Percentiles rank a stretch among this genome's conserved stretches.
phyloP scores from a whole-genome alignment of 2,797 vertebrate genomes.

The Sternarchorhynchus goeldii region DNA sequence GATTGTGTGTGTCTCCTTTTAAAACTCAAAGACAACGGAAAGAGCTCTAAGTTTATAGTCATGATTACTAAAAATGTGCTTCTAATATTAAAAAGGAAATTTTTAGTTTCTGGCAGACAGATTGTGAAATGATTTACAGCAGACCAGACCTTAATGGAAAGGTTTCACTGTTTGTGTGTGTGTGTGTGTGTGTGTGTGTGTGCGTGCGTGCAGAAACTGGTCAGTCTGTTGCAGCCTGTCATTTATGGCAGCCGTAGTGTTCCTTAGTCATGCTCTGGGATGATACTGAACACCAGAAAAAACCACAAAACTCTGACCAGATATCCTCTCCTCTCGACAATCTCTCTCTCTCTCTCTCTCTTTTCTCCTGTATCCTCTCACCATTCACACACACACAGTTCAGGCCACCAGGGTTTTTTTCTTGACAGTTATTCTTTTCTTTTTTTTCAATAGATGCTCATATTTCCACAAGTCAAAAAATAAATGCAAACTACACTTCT shows the following conservation, averaged over 20 bases:
- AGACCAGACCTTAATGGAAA: constrained; percentile 1
- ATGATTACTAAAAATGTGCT: not conserved
- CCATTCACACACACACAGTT: not conserved
- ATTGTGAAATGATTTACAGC: constrained; percentile 22
- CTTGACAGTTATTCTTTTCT: constrained; percentile 27
- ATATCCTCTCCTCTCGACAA: constrained; percentile 59
- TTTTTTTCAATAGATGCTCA: constrained; percentile 6
- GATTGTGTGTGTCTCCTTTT: not conserved
- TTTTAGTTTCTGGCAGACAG: not conserved
- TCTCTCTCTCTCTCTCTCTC: not conserved
- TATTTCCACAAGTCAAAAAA: not conserved
- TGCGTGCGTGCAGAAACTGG: constrained; percentile 57
- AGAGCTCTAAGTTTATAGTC: not conserved
- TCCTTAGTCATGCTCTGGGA: constrained; percentile 53
- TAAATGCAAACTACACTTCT: constrained; percentile 2
- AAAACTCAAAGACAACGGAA: not conserved
- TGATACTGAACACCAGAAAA: constrained; percentile 53
- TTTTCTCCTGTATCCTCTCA: not conserved
- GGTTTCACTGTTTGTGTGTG: constrained; percentile 22
- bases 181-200: constrained; percentile 14
- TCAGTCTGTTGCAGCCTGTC: constrained; percentile 60
- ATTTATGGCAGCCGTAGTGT: constrained; percentile 53
- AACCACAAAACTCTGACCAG: constrained; percentile 58
- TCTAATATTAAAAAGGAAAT: not conserved
- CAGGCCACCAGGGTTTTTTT: constrained; percentile 4